A percentile compares a stretch with the other conserved stretches of the same genome.
Conservation (phyloP, 2,888 invertebrate species). For the Lasioglossum morio region DNA sequence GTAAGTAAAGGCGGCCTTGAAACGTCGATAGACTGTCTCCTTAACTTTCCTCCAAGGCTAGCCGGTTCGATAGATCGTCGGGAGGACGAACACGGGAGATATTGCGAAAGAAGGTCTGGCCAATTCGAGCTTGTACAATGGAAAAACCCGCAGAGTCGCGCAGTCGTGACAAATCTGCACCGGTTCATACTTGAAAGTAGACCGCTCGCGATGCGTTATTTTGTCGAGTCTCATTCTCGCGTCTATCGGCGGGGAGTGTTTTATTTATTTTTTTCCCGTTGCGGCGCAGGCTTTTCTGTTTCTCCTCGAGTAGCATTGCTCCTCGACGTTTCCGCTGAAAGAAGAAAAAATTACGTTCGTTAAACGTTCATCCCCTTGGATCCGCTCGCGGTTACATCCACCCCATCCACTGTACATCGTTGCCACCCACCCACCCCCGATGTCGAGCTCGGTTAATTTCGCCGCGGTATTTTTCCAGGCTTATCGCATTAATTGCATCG, state of each 20-base stretch:
- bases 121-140: slow-evolving; percentile 31
- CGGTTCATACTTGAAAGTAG: neutral
- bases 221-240: slow-evolving; percentile 15
- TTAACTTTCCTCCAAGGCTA: slow-evolving; percentile 22
- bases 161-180: neutral
- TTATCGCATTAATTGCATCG: slow-evolving; percentile 71
- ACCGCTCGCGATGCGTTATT: slow-evolving; percentile 21
- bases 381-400: neutral
- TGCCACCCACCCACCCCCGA: no score
- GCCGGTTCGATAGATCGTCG: neutral
- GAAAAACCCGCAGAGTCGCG: slow-evolving; percentile 7
- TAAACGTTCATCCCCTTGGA: slow-evolving; percentile 50
- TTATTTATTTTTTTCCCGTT: slow-evolving; percentile 47
- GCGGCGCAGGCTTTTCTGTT: slow-evolving; percentile 13
- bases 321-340: slow-evolving; percentile 29
- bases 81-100: neutral
- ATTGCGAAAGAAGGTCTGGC: slow-evolving; percentile 36
- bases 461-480: slow-evolving; percentile 64
- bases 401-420: neutral
- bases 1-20: neutral
- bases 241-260: slow-evolving; percentile 20
- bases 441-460: slow-evolving; percentile 60
- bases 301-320: slow-evolving; percentile 16
- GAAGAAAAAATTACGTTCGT: slow-evolving; percentile 38
- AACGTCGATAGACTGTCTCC: neutral